Base-by-base conservation (phyloP, 2,797 vertebrate species). In the Australoheros facetus region DNA sequence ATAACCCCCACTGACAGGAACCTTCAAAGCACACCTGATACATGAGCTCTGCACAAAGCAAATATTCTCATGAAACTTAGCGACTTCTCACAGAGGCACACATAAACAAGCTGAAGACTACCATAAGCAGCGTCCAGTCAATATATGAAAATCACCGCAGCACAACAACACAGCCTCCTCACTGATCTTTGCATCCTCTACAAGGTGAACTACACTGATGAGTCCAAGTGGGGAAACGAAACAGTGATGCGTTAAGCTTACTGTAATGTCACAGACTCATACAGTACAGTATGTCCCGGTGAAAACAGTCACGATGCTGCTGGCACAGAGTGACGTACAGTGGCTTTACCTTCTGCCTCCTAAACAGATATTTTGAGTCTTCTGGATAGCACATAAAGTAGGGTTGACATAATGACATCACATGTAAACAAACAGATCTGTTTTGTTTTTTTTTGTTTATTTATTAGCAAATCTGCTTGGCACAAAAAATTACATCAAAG, bases 1-100 rank as follows among this genome's bases (percentile, higher is more conserved):
- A 69, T 45, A 56, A 83, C 58, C 81, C 82, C 69, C 57, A 82
- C 80, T 86, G 88, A 89, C 88, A 82, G 84, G 75, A 83, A 88
- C 87, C 83, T 87, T 91, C 80, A 84, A 30, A 73, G 75, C 58
- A 77, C 12, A 73, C 16, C 73, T 73, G 64, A 77, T 59, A 72
- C 28, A 85, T 55, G 57, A 77, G 56, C 70, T 75, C 21, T 55
- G 57, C 37, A 75, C 73, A 73, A 48, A 69, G 23, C 30, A 42
- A 54, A 80, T 51, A 62, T 59, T 55, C n/a, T 55, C 10, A 56
- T 57, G 30, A 30, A 19, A n/a, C 42, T 23, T 75, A 60, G 57
- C 75, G 5, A 56, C 19, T 19, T 39, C 60, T 51, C 53, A 37
- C 19, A 73, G 32, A 73, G 17, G 16, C 17, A n/a, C 23, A 73